Percentiles rank a stretch among this genome's conserved stretches.
phyloP scores from a whole-genome alignment of 23 tunicate genomes.

The Styela clava region DNA sequence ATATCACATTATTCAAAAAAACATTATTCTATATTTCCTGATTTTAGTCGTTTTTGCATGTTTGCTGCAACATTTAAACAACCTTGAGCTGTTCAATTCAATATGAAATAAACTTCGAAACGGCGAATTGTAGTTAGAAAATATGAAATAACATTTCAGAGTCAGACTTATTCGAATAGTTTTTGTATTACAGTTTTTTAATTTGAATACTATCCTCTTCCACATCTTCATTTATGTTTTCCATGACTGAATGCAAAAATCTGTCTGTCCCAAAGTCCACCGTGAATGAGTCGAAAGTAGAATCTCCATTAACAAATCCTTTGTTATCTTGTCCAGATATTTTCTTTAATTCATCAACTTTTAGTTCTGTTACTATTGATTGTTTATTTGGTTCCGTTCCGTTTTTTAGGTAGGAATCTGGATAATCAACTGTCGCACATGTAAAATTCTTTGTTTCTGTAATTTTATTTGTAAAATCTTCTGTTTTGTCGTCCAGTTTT shows the following conservation, averaged over 20 bases:
- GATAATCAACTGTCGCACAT: neutral
- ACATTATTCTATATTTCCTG: too few species aligned
- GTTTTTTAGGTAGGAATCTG: neutral
- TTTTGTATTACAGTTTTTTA: too few species aligned
- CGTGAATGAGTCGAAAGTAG: slow-evolving; percentile 74
- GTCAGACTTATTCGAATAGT: too few species aligned
- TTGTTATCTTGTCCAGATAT: slow-evolving; percentile 8
- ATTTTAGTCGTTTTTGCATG: too few species aligned
- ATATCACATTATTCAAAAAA: too few species aligned
- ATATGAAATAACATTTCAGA: too few species aligned
- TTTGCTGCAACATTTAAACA: too few species aligned
- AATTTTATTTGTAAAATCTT: neutral
- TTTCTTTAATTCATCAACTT: neutral
- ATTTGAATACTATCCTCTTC: too few species aligned
- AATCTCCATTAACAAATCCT: slow-evolving; percentile 38
- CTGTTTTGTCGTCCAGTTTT: neutral
- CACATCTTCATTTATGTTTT: slow-evolving; percentile 32
- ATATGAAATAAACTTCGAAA: too few species aligned
- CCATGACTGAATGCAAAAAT: slow-evolving; percentile 74
- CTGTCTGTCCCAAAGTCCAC: slow-evolving; percentile 66
- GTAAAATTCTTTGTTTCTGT: neutral
- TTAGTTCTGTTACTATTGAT: neutral
- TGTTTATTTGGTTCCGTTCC: neutral
- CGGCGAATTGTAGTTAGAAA: too few species aligned
- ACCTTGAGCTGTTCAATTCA: too few species aligned